Evolutionary conservation across 2,797 vertebrate genomes (phyloP).

Genomic region (Parambassis ranga): DNA sequence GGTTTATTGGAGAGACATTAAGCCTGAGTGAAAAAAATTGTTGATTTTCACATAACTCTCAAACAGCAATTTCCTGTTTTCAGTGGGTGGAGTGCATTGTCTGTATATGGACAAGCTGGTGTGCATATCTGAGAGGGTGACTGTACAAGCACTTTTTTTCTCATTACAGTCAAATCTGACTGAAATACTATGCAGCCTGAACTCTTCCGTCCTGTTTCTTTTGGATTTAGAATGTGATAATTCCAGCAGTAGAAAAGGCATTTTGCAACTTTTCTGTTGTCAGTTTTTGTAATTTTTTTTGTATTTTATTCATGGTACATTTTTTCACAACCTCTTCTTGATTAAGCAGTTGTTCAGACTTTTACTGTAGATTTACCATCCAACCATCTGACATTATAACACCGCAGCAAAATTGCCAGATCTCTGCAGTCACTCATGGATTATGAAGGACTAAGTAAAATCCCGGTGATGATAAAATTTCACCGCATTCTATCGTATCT

Average conservation of each 20-base stretch:
- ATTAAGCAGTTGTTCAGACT: conserved; percentile 1
- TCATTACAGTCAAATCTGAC: too few relatives aligned
- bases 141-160: not conserved
- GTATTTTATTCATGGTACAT: too few relatives aligned
- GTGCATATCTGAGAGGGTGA: not conserved
- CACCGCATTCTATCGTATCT: conserved; percentile 17
- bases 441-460: conserved; percentile 48
- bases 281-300: not conserved
- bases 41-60: not conserved
- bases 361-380: not conserved
- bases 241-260: not conserved
- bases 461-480: conserved; percentile 36
- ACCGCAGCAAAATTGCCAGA: conserved; percentile 5
- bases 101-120: not conserved
- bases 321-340: not conserved
- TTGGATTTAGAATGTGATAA: conserved; percentile 9
- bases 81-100: not conserved
- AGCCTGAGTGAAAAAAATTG: too few relatives aligned
- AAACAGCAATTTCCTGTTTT: conserved; percentile 3
- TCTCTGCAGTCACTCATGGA: conserved; percentile 24
- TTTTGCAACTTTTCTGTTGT: not conserved
- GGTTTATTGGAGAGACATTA: not conserved
- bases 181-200: too few relatives aligned
- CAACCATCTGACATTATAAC: not conserved
- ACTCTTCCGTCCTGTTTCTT: not conserved